Percentiles rank a stretch among this genome's conserved stretches.
phyloP scores from a whole-genome alignment of 2,113 vertebrate genomes.

The Amia ocellicauda region DNA sequence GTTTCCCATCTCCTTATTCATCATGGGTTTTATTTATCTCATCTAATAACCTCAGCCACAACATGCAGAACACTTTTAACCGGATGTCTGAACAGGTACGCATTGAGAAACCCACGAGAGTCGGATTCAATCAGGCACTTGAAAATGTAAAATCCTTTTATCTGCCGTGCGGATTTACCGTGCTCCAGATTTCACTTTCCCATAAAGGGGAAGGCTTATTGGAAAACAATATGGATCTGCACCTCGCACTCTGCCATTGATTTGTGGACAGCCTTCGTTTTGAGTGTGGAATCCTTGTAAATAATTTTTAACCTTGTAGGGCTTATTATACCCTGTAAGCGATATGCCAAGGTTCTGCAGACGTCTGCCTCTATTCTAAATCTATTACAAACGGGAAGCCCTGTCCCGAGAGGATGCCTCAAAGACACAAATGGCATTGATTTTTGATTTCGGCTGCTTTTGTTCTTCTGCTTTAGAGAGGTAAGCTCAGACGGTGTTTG shows the following conservation, averaged over 20 bases:
- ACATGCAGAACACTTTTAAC: no score
- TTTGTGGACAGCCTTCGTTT: constrained; percentile 25
- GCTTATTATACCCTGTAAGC: constrained; percentile 10
- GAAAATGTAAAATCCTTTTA: no score
- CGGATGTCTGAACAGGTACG: no score
- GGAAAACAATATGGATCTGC: neutral
- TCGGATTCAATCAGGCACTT: no score
- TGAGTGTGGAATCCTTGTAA: neutral
- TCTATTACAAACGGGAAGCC: constrained; percentile 13
- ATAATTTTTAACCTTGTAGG: constrained; percentile 12
- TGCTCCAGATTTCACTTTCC: no score
- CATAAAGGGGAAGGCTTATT: constrained; percentile 10
- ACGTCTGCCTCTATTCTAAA: constrained; percentile 4
- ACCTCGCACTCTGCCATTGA: constrained; percentile 12
- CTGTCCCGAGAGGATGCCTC: constrained; percentile 30
- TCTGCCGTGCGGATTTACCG: no score
- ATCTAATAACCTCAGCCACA: no score
- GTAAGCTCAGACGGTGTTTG: no score
- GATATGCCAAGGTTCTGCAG: neutral
- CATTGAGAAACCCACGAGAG: no score
- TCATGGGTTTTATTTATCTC: no score
- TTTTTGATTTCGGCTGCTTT: neutral
- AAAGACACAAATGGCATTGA: constrained; percentile 18
- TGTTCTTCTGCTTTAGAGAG: no score
- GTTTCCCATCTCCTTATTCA: no score